Conservation (phyloP, 2,113 vertebrate genomes). For the Cnemophilus loriae region DNA sequence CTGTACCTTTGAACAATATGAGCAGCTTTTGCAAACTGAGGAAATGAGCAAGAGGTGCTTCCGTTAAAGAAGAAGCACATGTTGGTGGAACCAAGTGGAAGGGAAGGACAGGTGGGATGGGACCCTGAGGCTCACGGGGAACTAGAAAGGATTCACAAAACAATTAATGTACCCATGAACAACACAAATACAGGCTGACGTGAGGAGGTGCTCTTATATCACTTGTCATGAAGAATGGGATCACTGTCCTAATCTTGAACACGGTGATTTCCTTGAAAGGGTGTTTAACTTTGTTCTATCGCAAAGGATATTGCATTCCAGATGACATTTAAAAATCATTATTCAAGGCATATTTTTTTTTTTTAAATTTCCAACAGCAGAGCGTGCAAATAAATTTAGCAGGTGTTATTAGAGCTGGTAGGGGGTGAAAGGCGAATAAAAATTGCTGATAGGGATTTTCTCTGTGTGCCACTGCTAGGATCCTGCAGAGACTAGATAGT, state of each 20-base stretch:
- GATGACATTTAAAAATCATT: neutral
- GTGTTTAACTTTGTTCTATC: neutral
- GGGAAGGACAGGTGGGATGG: neutral
- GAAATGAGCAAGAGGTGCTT: neutral
- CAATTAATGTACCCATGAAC: neutral
- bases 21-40: neutral
- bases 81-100: neutral
- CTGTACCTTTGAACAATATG: neutral
- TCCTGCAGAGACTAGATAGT: neutral
- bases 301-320: neutral
- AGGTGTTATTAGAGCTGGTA: slow-evolving; percentile 27
- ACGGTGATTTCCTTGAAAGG: neutral
- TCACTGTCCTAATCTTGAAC: neutral
- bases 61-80: neutral
- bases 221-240: neutral
- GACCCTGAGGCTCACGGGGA: neutral
- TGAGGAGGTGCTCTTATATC: neutral
- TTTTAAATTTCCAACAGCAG: neutral
- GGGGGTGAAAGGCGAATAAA: neutral
- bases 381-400: slow-evolving; percentile 5
- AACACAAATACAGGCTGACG: neutral
- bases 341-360: neutral
- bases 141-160: neutral
- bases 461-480: neutral
- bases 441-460: slow-evolving; percentile 39